Evolutionary conservation across 2,888 invertebrate genomes (phyloP), one percentile per base, ranked within the genome.

Genomic region (Scaptomyza cyrtandrae): DNA sequence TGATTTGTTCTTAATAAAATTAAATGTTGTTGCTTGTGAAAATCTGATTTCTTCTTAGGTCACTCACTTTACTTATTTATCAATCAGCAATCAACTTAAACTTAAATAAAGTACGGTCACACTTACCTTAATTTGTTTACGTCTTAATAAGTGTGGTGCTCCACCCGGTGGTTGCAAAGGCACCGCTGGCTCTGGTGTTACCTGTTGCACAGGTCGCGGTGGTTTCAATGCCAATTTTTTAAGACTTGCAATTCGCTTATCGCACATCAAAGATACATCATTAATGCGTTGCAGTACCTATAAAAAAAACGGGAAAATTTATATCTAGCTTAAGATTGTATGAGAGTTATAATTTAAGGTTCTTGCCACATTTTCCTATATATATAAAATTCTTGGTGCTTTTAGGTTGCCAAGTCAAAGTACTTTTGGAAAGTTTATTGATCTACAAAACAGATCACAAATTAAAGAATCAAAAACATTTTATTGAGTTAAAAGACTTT

Each of bases 261-360:
- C 96, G 92, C 98, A 98, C 98, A 98, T 98, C 87, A 96, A 93
- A 90, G 96, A 96, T 2, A 99, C 97, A 93, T 99, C 98, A 91
- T 98, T 98, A 82, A 98, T 97, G 82, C 98, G 94, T 93, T 98
- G 97, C 49, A 98, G 93, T 73, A 98, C 97, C 97, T 98, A 92
- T 6, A 58, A 2, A 44, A 19, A 46, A 6, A 57, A 64, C 4
- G 2, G 13, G 0, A 13, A 29, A 13, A 13, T 24, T 24, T 13
- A 16, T 5, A 48, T 16, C 13, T 3, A 29, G 13, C 3, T 35
- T 13, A 0, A 35, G 5, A 52, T n/a, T 41, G 29, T 1, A 0
- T 29, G 6, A 5, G 13, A 13, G 7, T 49, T 0, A 6, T 31
- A 27, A 6, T 6, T 27, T 13, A 2, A 46, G 2, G 1, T 3